Conservation (phyloP, 2,797 vertebrate genomes). For the Hipposideros larvatus region DNA sequence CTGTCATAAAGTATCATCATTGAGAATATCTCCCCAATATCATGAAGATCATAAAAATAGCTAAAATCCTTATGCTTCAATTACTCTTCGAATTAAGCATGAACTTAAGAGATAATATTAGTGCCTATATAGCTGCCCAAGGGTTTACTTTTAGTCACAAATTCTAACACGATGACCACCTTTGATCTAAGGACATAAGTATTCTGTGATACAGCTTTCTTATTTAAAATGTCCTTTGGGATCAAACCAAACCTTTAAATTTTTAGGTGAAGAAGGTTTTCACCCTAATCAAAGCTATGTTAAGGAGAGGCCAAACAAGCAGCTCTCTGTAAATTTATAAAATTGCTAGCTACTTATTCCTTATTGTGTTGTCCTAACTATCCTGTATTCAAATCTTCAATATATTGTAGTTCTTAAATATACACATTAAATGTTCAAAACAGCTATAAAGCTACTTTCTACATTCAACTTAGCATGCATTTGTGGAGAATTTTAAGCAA, state of each 20-base stretch:
- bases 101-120: neutral
- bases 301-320: neutral
- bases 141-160: neutral
- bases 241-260: neutral
- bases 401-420: neutral
- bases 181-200: neutral
- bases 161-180: neutral
- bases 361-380: neutral
- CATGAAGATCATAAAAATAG: constrained; percentile 23
- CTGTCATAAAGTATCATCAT: neutral
- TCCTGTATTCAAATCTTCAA: neutral
- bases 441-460: neutral
- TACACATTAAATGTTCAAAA: neutral
- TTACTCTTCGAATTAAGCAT: neutral
- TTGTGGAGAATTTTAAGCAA: neutral
- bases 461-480: neutral
- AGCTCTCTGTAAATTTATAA: neutral
- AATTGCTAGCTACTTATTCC: neutral
- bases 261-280: neutral
- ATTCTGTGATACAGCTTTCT: neutral
- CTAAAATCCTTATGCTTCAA: neutral
- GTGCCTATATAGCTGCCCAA: neutral
- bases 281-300: neutral
- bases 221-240: neutral
- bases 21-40: neutral